phyloP scores from a whole-genome alignment of 1,140 invertebrate species.

The Oppia nitens region DNA sequence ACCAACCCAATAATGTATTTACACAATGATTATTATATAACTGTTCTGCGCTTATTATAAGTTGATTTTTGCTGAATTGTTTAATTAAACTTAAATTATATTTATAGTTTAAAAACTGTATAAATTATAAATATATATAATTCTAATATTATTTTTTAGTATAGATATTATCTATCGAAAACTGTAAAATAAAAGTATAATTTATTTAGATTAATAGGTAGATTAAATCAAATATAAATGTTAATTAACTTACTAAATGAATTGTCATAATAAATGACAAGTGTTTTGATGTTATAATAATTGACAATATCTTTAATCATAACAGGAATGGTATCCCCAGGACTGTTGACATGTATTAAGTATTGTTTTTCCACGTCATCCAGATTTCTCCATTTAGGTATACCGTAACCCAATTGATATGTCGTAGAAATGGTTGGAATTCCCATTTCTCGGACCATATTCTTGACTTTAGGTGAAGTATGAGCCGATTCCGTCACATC shows the following conservation, averaged over 20 bases:
- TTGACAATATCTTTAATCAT: conserved; percentile 57
- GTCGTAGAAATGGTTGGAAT: conserved; percentile 55
- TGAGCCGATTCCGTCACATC: background rate
- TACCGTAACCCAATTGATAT: conserved; percentile 2
- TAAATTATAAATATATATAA: too few species aligned
- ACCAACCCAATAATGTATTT: too few species aligned
- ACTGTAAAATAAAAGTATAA: background rate
- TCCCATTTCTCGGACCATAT: conserved; percentile 53
- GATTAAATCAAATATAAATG: conserved; percentile 5
- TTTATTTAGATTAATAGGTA: background rate
- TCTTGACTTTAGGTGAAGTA: conserved; percentile 50
- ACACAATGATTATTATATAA: too few species aligned
- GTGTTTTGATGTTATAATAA: conserved; percentile 67
- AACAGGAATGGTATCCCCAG: conserved; percentile 61
- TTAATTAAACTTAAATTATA: too few species aligned
- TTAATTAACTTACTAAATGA: conserved; percentile 50
- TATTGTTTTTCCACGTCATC: conserved; percentile 39
- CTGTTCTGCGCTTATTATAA: too few species aligned
- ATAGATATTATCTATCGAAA: too few species aligned
- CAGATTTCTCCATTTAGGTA: conserved; percentile 5
- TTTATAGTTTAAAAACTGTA: too few species aligned
- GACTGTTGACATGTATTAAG: conserved; percentile 53
- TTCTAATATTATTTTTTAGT: too few species aligned
- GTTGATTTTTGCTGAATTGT: too few species aligned
- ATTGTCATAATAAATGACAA: conserved; percentile 71